Evolutionary conservation across 2,888 invertebrate species (phyloP).

Genomic region (Pyrgus malvae): DNA sequence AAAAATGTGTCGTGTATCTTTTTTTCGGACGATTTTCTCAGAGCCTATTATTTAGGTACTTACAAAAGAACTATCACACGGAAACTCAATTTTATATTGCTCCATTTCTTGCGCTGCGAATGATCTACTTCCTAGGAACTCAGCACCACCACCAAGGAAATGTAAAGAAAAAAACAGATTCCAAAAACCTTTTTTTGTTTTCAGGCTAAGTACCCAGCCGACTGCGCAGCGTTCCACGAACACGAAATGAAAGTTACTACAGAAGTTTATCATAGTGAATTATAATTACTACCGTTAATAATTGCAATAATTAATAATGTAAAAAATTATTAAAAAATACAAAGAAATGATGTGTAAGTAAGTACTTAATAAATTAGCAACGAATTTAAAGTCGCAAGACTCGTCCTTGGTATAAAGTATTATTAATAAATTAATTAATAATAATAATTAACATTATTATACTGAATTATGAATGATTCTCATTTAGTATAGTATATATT

Average conservation of each 20-base stretch:
- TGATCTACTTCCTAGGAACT: no score
- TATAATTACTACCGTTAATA: conserved; percentile 68
- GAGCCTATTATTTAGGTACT: no score
- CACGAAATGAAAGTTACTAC: conserved; percentile 92
- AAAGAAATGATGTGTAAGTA: not conserved
- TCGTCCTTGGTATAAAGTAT: conserved; percentile 17
- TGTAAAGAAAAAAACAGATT: no score
- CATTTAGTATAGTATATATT: not conserved
- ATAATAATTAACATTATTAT: not conserved
- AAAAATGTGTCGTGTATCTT: no score
- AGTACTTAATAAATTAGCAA: conserved; percentile 1
- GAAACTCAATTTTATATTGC: not conserved
- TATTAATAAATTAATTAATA: conserved; percentile 4
- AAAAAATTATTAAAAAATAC: not conserved
- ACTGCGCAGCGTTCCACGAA: conserved; percentile 90
- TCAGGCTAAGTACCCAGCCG: conserved; percentile 85
- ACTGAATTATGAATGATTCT: not conserved
- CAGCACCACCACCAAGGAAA: no score
- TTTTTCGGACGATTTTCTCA: no score
- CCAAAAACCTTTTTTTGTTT: not conserved
- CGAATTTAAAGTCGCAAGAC: not conserved
- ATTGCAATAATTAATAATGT: not conserved
- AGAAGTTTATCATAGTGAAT: conserved; percentile 90
- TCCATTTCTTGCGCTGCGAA: no score
- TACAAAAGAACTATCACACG: no score